A percentile compares a stretch with the other conserved stretches of the same genome.
These are phyloP conservation scores for Cerceris rybyensis DNA, from an alignment of 2,888 invertebrate genomes.

Conservation along the genomic window DNA sequence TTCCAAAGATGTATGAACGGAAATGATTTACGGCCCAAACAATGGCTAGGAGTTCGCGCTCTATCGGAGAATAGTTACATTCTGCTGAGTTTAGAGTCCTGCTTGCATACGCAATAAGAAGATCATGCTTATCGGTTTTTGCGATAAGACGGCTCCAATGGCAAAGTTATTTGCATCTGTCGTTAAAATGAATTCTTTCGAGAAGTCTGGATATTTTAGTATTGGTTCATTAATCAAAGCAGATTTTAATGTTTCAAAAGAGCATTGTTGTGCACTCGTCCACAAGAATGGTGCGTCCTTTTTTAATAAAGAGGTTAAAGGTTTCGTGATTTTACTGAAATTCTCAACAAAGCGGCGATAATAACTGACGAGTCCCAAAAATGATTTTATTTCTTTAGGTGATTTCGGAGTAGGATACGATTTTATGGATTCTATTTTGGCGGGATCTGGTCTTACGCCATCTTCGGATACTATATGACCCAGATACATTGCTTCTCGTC, in stretches of 20 bases:
- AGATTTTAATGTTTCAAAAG: slow-evolving; percentile 36
- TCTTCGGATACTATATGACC: slow-evolving; percentile 64
- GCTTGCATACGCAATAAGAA: slow-evolving; percentile 75
- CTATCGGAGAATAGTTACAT: slow-evolving; percentile 75
- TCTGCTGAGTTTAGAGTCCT: slow-evolving; percentile 73
- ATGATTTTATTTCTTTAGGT: slow-evolving; percentile 62
- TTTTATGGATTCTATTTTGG: too few relatives aligned
- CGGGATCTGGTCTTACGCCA: slow-evolving; percentile 66
- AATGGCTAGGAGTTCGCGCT: slow-evolving; percentile 77
- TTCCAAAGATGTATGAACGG: slow-evolving; percentile 76
- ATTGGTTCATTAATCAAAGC: slow-evolving; percentile 29
- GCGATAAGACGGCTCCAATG: slow-evolving; percentile 65
- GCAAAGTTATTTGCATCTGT: slow-evolving; percentile 72
- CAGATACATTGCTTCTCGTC: slow-evolving; percentile 47
- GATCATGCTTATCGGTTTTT: slow-evolving; percentile 63
- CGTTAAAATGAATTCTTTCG: slow-evolving; percentile 66
- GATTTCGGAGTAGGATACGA: slow-evolving; percentile 44
- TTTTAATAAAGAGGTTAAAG: slow-evolving; percentile 61
- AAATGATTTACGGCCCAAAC: slow-evolving; percentile 75
- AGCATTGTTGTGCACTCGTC: slow-evolving; percentile 39
- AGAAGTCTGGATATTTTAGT: slow-evolving; percentile 51
- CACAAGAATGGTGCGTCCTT: slow-evolving; percentile 62
- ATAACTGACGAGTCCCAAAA: slow-evolving; percentile 72
- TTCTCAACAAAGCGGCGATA: slow-evolving; percentile 72
- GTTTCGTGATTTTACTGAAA: slow-evolving; percentile 66